Conservation (phyloP, 2,888 invertebrate genomes). For the Machimus rusticus region DNA sequence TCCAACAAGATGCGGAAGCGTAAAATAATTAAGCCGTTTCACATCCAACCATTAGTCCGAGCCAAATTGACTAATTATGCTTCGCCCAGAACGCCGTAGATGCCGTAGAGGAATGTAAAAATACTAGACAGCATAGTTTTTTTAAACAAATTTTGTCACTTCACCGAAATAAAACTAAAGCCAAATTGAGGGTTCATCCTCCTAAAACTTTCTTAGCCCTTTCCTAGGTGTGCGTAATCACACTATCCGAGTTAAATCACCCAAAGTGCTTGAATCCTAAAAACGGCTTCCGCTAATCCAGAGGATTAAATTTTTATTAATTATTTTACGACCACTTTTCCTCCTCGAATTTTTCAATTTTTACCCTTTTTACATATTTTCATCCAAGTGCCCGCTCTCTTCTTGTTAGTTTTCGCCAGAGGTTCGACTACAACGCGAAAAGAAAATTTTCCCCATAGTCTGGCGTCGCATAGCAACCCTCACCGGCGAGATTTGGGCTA, state of each 20-base stretch:
- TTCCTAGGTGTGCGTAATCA: not conserved
- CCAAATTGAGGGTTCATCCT: not conserved
- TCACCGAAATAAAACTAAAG: not conserved
- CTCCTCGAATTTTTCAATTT: not conserved
- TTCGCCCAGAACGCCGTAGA: not conserved
- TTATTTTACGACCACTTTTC: not conserved
- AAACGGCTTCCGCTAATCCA: not conserved
- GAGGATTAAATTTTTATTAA: not conserved
- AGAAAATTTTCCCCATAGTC: not conserved
- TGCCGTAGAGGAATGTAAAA: not conserved
- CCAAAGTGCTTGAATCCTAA: not conserved
- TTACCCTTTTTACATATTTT: not conserved
- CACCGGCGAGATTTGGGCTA: not conserved
- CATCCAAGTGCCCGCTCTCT: not conserved
- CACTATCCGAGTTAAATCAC: not conserved
- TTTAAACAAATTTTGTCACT: not conserved
- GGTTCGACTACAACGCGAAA: not conserved
- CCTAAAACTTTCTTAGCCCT: not conserved
- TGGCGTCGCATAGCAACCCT: not conserved
- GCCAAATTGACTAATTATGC: not conserved
- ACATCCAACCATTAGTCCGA: not conserved
- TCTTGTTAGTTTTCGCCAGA: not conserved
- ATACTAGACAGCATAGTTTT: not conserved
- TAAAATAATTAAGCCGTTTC: not conserved
- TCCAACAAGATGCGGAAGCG: not conserved